Percentiles rank a stretch among this genome's conserved stretches.
phyloP scores from a whole-genome alignment of 2,888 invertebrate genomes.

The Habrosyne pyritoides region DNA sequence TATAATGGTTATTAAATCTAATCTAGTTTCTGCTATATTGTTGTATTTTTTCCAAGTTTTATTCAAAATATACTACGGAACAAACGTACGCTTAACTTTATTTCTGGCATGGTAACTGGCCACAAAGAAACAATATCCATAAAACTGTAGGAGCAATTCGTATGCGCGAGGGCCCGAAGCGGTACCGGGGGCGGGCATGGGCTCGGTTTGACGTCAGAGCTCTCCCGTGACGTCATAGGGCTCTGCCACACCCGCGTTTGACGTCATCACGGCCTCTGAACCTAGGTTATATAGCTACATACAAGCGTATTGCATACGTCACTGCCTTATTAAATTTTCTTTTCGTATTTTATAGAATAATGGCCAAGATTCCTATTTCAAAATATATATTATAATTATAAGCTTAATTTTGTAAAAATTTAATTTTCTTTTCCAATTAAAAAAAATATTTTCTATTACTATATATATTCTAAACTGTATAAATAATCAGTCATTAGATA shows the following conservation, averaged over 20 bases:
- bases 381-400: not conserved
- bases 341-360: not conserved
- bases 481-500: not conserved
- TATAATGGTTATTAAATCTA: too few relatives aligned
- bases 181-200: slow-evolving; percentile 40
- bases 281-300: slow-evolving; percentile 27
- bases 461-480: not conserved
- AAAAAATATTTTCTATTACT: too few relatives aligned
- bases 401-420: not conserved
- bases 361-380: not conserved
- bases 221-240: slow-evolving; percentile 77
- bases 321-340: not conserved
- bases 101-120: slow-evolving; percentile 13
- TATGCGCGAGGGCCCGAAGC: slow-evolving; percentile 45
- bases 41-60: too few relatives aligned
- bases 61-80: not conserved
- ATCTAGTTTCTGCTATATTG: too few relatives aligned
- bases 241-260: slow-evolving; percentile 78
- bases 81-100: not conserved
- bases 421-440: too few relatives aligned
- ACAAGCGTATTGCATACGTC: not conserved
- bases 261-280: slow-evolving; percentile 63
- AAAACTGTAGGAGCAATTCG: slow-evolving; percentile 62
- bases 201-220: slow-evolving; percentile 77
- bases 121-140: slow-evolving; percentile 66